Percentiles rank a stretch among this genome's conserved stretches.
These are phyloP conservation scores for Pollimyrus isidori DNA, from an alignment of 2,113 vertebrate species.

Conservation along the genomic window DNA sequence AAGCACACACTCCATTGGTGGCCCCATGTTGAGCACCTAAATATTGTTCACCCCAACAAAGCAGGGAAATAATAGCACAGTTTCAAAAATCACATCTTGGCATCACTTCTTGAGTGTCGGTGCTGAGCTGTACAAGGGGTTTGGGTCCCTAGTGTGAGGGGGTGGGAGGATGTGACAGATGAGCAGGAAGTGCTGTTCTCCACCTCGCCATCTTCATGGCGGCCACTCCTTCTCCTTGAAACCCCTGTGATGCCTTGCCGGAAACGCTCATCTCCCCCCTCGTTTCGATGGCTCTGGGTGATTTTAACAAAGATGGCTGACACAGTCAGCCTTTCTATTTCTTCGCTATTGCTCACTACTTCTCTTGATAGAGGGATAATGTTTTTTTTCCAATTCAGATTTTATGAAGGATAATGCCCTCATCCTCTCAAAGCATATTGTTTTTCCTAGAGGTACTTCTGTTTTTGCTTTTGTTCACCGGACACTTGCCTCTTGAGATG, in stretches of 20 bases:
- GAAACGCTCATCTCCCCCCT: neutral
- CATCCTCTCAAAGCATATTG: neutral
- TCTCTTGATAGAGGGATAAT: neutral
- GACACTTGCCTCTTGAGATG: neutral
- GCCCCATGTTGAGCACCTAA: neutral
- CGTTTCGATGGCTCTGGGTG: neutral
- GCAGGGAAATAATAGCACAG: neutral
- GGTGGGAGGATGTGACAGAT: neutral
- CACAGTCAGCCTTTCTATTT: neutral
- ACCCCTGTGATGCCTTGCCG: neutral
- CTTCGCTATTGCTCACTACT: neutral
- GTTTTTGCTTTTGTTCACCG: neutral
- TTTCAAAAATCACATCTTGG: neutral
- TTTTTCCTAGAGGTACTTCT: neutral
- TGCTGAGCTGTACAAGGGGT: neutral
- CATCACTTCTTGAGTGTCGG: neutral
- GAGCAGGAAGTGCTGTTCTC: conserved; percentile 7
- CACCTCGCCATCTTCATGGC: neutral
- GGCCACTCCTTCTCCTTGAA: neutral
- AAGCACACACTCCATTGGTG: neutral
- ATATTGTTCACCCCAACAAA: neutral
- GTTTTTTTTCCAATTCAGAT: neutral
- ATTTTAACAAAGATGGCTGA: conserved; percentile 5
- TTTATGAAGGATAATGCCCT: neutral
- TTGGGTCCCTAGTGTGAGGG: neutral